phyloP scores from a whole-genome alignment of 2,888 invertebrate species.

The Tipula helvola region DNA sequence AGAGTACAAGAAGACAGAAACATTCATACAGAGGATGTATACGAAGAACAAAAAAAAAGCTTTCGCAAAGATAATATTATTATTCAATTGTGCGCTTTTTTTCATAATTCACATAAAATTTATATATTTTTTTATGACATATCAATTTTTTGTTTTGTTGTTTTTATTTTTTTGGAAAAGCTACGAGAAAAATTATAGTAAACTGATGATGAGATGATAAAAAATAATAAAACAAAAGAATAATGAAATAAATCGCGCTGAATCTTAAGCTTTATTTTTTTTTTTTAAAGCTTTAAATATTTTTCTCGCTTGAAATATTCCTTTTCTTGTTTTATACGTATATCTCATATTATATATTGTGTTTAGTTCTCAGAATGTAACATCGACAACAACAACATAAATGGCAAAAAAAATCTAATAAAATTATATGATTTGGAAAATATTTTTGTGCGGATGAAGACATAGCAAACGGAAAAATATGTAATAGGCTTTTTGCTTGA shows the following conservation, averaged over 20 bases:
- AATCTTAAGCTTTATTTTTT: neutral
- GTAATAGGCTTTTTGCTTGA: neutral
- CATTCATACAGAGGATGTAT: neutral
- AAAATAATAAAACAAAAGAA: slow-evolving; percentile 4
- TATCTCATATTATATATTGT: too few relatives aligned
- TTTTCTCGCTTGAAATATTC: neutral
- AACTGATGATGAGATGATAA: neutral
- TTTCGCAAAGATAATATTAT: neutral
- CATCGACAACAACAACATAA: neutral
- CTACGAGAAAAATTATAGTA: neutral
- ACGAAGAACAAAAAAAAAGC: neutral
- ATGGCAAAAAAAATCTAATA: neutral
- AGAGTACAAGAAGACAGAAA: neutral
- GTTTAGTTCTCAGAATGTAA: neutral
- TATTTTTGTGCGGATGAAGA: neutral
- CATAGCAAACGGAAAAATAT: neutral
- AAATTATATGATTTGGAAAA: neutral
- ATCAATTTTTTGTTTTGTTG: neutral
- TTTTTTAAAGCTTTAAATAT: neutral
- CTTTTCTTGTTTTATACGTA: neutral
- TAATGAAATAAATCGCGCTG: slow-evolving; percentile 4
- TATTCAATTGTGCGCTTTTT: neutral
- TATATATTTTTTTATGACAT: neutral
- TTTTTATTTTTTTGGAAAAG: neutral
- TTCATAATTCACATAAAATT: neutral